Evolutionary conservation across 2,888 invertebrate genomes (phyloP).

Genomic region (Dynastes hyllus): DNA sequence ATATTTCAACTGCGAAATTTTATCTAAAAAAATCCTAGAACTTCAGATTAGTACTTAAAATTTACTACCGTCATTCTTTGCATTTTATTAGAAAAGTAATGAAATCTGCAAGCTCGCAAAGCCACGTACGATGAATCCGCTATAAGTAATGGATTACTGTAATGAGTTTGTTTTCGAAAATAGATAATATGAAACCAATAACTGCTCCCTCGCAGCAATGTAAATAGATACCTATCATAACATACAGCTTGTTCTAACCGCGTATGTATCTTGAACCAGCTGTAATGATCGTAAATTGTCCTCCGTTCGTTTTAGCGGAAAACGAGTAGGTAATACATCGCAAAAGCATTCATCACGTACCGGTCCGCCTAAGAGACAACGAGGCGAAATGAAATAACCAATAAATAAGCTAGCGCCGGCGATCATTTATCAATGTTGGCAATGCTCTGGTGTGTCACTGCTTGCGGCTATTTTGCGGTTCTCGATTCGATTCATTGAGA

Average conservation of each 20-base stretch:
- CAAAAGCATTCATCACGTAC: conserved; percentile 67
- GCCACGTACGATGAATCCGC: no score
- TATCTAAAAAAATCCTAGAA: no score
- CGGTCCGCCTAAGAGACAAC: conserved; percentile 48
- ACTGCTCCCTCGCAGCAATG: background rate
- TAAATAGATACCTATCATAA: background rate
- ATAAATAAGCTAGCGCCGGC: conserved; percentile 68
- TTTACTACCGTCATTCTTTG: no score
- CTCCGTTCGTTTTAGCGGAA: conserved; percentile 61
- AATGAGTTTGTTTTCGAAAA: background rate
- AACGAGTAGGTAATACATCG: conserved; percentile 67
- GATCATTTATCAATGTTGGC: conserved; percentile 63
- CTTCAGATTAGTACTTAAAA: no score
- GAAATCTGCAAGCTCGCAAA: no score
- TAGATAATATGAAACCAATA: background rate
- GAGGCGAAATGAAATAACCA: conserved; percentile 67
- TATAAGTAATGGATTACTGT: no score
- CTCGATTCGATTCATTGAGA: conserved; percentile 41
- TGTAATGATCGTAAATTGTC: background rate
- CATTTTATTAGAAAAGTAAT: no score
- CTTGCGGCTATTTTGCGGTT: conserved; percentile 39
- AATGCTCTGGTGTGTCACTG: conserved; percentile 37
- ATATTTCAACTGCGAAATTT: no score
- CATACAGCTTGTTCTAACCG: background rate
- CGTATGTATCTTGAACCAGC: background rate